phyloP scores from a whole-genome alignment of 2,113 vertebrate genomes.

The Bujurquina vittata region DNA sequence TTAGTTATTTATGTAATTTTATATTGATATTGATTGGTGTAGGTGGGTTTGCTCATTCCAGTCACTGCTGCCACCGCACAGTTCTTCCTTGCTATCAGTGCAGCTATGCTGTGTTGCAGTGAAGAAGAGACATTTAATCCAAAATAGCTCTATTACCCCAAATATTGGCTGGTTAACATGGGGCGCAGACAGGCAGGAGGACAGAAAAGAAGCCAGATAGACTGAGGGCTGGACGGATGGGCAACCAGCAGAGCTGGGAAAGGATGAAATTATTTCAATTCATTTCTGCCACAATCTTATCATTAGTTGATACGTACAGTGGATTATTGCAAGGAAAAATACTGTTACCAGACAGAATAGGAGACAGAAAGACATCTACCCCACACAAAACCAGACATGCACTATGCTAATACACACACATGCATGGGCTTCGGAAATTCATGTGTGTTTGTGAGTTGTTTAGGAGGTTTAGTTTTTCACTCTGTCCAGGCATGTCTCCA shows the following conservation, averaged over 20 bases:
- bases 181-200: constrained; percentile 5
- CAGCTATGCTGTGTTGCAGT: neutral
- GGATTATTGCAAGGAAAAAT: constrained; percentile 1
- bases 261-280: constrained; percentile 15
- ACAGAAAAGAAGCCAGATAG: neutral
- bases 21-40: neutral
- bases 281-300: constrained; percentile 7
- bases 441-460: neutral
- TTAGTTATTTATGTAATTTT: neutral
- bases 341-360: neutral
- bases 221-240: neutral
- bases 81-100: neutral
- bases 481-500: neutral
- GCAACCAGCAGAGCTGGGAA: neutral
- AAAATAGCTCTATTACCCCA: constrained; percentile 32
- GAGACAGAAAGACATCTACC: neutral
- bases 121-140: neutral
- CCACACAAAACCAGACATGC: neutral
- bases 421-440: neutral
- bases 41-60: neutral
- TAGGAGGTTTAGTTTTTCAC: neutral
- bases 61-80: neutral
- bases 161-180: neutral
- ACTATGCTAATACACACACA: neutral
- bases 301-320: neutral